Evolutionary conservation across 2,888 invertebrate species (phyloP).

Genomic region (Ceramica pisi): DNA sequence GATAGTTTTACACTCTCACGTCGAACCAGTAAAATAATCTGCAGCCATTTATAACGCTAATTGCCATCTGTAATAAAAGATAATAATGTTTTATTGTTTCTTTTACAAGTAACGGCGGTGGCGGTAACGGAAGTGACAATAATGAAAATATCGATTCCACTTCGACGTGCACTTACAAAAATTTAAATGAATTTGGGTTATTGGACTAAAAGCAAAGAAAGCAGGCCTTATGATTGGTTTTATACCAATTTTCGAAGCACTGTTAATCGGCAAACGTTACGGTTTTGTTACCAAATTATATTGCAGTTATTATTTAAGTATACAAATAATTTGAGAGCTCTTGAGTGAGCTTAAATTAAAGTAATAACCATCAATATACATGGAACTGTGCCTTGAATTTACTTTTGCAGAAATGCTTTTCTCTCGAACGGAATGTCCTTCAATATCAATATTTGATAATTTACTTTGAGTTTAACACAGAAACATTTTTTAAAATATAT

Average conservation of each 20-base stretch:
- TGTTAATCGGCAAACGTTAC: constrained; percentile 37
- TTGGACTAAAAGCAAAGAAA: constrained; percentile 56
- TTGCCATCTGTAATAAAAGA: constrained; percentile 50
- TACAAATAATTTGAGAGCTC: constrained; percentile 13
- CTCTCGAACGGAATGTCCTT: background rate
- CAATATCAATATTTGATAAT: background rate
- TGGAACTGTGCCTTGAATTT: background rate
- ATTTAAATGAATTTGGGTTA: constrained; percentile 47
- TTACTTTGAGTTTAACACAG: background rate
- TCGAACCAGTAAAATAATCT: constrained; percentile 29
- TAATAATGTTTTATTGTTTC: constrained; percentile 47
- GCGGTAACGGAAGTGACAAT: constrained; percentile 47
- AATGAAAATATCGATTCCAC: constrained; percentile 47
- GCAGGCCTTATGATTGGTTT: constrained; percentile 55
- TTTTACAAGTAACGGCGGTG: constrained; percentile 27
- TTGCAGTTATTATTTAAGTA: constrained; percentile 18
- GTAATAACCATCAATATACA: background rate
- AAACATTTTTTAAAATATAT: background rate
- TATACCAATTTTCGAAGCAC: constrained; percentile 34
- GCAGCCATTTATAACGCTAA: constrained; percentile 36
- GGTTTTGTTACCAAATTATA: constrained; percentile 34
- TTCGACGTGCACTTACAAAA: constrained; percentile 39
- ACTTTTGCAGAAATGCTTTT: background rate
- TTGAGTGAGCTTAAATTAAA: constrained; percentile 12
- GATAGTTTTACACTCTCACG: constrained; percentile 23